Evolutionary conservation across 2,113 vertebrate genomes (phyloP).

Genomic region (Vimba vimba): DNA sequence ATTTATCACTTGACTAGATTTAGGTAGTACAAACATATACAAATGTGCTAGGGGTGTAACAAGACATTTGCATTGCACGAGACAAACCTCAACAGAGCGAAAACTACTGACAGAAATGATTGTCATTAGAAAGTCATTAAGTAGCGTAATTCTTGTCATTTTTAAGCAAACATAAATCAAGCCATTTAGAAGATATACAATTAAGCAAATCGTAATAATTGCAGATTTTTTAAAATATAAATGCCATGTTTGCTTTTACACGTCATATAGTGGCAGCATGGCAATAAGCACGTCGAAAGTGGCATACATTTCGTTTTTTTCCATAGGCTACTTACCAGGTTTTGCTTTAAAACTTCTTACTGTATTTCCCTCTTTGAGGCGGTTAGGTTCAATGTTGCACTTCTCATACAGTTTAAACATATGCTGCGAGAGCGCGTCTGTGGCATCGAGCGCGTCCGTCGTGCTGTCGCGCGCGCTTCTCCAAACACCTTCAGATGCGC

Average conservation of each 20-base stretch:
- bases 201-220: background rate
- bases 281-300: no score
- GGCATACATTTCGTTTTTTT: background rate
- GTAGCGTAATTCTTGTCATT: background rate
- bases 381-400: constrained; percentile 80
- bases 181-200: background rate
- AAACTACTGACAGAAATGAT: background rate
- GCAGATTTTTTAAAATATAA: background rate
- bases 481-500: constrained; percentile 48
- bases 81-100: background rate
- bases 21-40: background rate
- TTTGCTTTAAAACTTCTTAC: constrained; percentile 87
- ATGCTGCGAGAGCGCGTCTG: constrained; percentile 82
- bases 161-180: background rate
- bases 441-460: constrained; percentile 59
- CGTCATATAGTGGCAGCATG: background rate
- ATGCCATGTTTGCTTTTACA: background rate
- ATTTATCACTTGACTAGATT: background rate
- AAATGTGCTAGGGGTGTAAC: background rate
- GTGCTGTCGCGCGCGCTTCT: constrained; percentile 53
- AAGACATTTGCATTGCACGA: background rate
- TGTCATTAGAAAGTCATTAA: background rate
- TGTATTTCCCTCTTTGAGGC: constrained; percentile 85
- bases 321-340: constrained; percentile 40
- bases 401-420: constrained; percentile 93